These are phyloP conservation scores for Illadopsis cleaveri DNA, from an alignment of 2,113 vertebrate species.

Conservation along the genomic window DNA sequence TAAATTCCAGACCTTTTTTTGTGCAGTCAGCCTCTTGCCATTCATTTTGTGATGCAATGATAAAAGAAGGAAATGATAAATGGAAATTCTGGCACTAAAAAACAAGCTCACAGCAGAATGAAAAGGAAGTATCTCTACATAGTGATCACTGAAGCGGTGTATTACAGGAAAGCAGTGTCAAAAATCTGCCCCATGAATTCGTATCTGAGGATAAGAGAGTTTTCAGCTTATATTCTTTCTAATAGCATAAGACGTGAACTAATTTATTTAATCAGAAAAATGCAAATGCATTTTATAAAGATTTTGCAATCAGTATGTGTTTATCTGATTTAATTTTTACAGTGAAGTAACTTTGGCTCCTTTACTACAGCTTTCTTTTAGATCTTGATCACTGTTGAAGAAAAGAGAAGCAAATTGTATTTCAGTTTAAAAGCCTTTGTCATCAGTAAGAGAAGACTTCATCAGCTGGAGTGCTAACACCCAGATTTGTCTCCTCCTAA, in stretches of 20 bases:
- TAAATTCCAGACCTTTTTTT: neutral
- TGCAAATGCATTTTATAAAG: neutral
- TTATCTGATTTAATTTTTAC: neutral
- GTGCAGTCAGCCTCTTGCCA: neutral
- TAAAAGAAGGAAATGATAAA: conserved; percentile 17
- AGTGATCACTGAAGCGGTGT: neutral
- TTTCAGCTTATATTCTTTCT: neutral
- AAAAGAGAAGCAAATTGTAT: neutral
- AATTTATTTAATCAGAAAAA: neutral
- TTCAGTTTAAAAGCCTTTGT: neutral
- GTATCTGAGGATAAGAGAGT: neutral
- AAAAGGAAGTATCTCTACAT: neutral
- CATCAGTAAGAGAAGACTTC: neutral
- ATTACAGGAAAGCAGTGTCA: neutral
- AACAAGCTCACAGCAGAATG: neutral
- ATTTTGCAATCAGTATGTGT: neutral
- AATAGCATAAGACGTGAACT: neutral
- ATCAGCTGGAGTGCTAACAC: neutral
- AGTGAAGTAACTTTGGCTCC: neutral
- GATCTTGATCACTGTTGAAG: neutral
- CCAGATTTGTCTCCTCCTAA: neutral
- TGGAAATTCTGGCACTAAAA: neutral
- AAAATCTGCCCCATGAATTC: neutral
- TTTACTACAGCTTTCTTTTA: neutral
- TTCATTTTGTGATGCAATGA: neutral